These are phyloP conservation scores for Rotaria macrura DNA, from an alignment of 2,888 invertebrate genomes.

Conservation along the genomic window DNA sequence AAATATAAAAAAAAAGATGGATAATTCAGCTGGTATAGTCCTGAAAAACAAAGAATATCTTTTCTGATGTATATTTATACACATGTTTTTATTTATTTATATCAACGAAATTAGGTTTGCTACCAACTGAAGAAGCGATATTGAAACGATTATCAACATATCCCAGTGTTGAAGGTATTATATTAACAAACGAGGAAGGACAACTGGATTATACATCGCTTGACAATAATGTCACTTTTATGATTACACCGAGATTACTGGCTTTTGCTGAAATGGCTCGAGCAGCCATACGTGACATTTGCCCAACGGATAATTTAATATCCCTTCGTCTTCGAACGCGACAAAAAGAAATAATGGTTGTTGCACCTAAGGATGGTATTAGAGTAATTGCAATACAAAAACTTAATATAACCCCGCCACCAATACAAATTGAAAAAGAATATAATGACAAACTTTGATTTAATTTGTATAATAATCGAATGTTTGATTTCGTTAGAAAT, in stretches of 20 bases:
- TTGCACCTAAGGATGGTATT: slow-evolving; percentile 8
- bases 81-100: not conserved
- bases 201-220: slow-evolving; percentile 10
- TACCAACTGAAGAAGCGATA: not conserved
- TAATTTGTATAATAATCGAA: not conserved
- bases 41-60: too few species aligned
- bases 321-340: not conserved
- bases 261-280: slow-evolving; percentile 14
- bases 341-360: slow-evolving; percentile 13
- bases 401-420: not conserved
- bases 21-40: not conserved
- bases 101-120: not conserved
- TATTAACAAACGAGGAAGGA: slow-evolving; percentile 2
- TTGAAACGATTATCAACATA: slow-evolving; percentile 10
- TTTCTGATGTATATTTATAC: too few species aligned
- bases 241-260: not conserved
- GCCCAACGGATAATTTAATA: slow-evolving; percentile 10
- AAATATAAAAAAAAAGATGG: not conserved
- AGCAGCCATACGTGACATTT: not conserved
- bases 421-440: not conserved
- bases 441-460: not conserved
- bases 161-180: slow-evolving; percentile 11
- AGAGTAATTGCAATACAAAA: not conserved
- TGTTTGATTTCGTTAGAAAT: not conserved
- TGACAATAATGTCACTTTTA: slow-evolving; percentile 7